phyloP scores from a whole-genome alignment of 2,888 invertebrate genomes.

The Hypolimnas misippus region DNA sequence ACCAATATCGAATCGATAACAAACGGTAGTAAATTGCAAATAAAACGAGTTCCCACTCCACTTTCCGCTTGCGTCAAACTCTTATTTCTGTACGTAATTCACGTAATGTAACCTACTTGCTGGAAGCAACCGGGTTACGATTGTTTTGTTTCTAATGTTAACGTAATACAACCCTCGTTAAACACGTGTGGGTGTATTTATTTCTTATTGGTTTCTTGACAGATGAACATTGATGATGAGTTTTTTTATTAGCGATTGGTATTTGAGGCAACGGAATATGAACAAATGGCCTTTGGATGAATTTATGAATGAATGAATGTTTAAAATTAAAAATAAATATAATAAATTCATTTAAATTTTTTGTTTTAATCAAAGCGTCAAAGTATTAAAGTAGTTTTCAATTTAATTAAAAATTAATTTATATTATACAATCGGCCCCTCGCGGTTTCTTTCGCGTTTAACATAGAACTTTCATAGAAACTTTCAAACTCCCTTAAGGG shows the following conservation, averaged over 20 bases:
- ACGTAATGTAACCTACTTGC: constrained; percentile 39
- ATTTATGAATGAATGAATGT: too few species aligned
- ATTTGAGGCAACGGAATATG: background rate
- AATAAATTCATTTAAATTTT: too few species aligned
- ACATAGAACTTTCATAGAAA: too few species aligned
- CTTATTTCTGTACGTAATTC: constrained; percentile 39
- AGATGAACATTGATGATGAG: background rate
- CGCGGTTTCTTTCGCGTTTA: too few species aligned
- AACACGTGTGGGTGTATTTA: background rate
- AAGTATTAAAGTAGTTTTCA: too few species aligned
- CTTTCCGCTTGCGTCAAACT: constrained; percentile 39
- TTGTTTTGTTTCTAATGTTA: constrained; percentile 18
- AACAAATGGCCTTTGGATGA: background rate
- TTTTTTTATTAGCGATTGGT: background rate
- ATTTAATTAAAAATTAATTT: too few species aligned
- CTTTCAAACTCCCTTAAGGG: too few species aligned
- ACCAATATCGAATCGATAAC: constrained; percentile 24
- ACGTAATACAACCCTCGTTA: constrained; percentile 25
- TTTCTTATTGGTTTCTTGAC: background rate
- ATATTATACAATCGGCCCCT: too few species aligned
- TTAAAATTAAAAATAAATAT: too few species aligned
- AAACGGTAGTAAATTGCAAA: constrained; percentile 19
- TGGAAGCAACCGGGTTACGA: constrained; percentile 34
- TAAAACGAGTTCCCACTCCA: constrained; percentile 29
- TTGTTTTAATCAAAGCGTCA: background rate